Percentiles rank a stretch among this genome's conserved stretches.
These are phyloP conservation scores for Caradrina clavipalpis DNA, from an alignment of 2,888 invertebrate genomes.

Conservation along the genomic window DNA sequence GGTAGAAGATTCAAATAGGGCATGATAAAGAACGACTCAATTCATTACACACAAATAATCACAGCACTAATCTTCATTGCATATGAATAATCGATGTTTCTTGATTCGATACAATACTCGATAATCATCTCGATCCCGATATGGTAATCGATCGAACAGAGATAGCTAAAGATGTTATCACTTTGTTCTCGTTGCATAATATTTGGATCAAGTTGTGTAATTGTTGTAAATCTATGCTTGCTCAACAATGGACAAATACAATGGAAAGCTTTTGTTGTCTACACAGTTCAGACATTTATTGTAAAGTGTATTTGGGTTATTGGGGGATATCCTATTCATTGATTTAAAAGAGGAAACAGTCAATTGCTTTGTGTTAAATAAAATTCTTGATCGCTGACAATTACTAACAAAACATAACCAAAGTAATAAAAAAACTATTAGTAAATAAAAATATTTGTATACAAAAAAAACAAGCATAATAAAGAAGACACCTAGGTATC, in stretches of 20 bases:
- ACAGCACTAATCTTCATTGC: constrained; percentile 20
- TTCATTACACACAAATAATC: constrained; percentile 12
- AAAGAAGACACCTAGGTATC: no score
- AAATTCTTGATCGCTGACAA: background rate
- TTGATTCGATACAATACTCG: constrained; percentile 39
- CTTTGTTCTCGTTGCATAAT: constrained; percentile 41
- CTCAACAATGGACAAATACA: constrained; percentile 45
- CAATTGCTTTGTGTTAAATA: constrained; percentile 4
- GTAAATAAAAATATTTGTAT: no score
- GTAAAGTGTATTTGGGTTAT: constrained; percentile 18
- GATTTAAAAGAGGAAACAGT: background rate
- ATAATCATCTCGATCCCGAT: constrained; percentile 44
- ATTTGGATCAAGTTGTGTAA: constrained; percentile 49
- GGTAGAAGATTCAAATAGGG: background rate
- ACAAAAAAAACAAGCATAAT: no score
- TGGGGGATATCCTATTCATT: constrained; percentile 20
- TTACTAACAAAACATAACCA: background rate
- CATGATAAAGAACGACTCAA: background rate
- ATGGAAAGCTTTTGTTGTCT: constrained; percentile 47
- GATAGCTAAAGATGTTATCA: constrained; percentile 46
- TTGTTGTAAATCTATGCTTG: constrained; percentile 26
- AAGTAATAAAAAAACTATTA: no score
- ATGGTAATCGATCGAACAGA: constrained; percentile 39
- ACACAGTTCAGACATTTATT: constrained; percentile 19
- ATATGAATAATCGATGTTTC: constrained; percentile 37